Evolutionary conservation across 2,888 invertebrate genomes (phyloP).

Genomic region (Aspidapion aeneum): DNA sequence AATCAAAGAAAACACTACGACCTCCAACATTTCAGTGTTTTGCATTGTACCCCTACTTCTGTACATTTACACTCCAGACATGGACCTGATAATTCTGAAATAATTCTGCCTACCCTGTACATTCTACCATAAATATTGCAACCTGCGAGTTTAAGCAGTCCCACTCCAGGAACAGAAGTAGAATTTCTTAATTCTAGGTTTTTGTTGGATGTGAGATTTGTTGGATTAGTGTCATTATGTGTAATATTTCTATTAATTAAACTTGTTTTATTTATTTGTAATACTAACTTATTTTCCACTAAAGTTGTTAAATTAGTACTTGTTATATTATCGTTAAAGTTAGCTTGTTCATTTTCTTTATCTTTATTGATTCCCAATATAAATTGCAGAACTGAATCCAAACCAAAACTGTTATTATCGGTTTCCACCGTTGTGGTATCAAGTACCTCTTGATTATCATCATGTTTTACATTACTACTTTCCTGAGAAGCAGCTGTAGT

Average conservation of each 20-base stretch:
- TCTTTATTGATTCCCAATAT: constrained; percentile 33
- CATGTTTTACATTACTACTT: not conserved
- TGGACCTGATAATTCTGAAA: constrained; percentile 75
- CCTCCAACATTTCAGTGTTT: constrained; percentile 33
- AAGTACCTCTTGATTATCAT: constrained; percentile 1
- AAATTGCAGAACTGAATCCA: constrained; percentile 61
- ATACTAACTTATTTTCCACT: not conserved
- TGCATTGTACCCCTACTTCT: constrained; percentile 81
- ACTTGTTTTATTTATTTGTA: too few relatives aligned
- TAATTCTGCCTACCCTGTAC: constrained; percentile 80
- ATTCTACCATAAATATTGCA: constrained; percentile 89
- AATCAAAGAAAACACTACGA: not conserved
- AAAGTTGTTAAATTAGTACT: not conserved
- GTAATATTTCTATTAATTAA: not conserved
- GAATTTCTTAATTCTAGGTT: not conserved
- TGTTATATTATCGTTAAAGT: not conserved
- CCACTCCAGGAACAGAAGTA: constrained; percentile 44
- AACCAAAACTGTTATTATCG: constrained; percentile 49
- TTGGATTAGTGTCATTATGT: not conserved
- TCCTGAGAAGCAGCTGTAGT: constrained; percentile 26
- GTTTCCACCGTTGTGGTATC: constrained; percentile 26
- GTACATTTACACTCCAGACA: constrained; percentile 86
- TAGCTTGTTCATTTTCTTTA: not conserved
- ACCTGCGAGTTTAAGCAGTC: constrained; percentile 73
- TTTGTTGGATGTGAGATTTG: not conserved